Percentiles rank a stretch among this genome's conserved stretches.
Conservation (phyloP, 2,797 vertebrate species). For the Naso thynnoides region DNA sequence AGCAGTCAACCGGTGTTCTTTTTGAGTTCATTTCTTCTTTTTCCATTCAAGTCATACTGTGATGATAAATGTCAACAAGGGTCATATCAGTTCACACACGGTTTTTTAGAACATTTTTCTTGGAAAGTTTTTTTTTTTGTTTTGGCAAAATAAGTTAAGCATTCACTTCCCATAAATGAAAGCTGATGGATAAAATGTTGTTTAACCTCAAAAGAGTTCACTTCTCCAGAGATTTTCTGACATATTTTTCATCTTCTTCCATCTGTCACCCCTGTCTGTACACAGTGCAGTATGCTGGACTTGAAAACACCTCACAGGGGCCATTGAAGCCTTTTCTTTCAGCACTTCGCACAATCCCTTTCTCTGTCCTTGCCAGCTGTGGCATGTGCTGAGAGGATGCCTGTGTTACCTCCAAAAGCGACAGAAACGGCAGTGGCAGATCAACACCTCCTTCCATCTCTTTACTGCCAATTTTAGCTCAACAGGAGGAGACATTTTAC, state of each 20-base stretch:
- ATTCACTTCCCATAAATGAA: slow-evolving; percentile 22
- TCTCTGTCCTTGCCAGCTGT: slow-evolving; percentile 49
- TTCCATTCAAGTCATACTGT: slow-evolving; percentile 30
- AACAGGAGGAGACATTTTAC: slow-evolving; percentile 49
- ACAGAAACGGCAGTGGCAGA: slow-evolving; percentile 49
- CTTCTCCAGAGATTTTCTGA: slow-evolving; percentile 14
- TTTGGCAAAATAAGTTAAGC: slow-evolving; percentile 56
- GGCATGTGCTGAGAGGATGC: slow-evolving; percentile 41
- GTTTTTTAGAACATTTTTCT: slow-evolving; percentile 18
- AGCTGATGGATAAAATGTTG: slow-evolving; percentile 15
- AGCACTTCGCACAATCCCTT: slow-evolving; percentile 37
- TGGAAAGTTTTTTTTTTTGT: slow-evolving; percentile 15
- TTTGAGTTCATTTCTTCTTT: slow-evolving; percentile 27
- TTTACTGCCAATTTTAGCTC: slow-evolving; percentile 38
- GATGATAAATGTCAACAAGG: slow-evolving; percentile 13
- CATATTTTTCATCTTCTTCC: neutral
- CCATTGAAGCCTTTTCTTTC: slow-evolving; percentile 28
- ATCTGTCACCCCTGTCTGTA: slow-evolving; percentile 18
- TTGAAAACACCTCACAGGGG: slow-evolving; percentile 19
- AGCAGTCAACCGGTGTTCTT: slow-evolving; percentile 27
- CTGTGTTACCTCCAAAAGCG: slow-evolving; percentile 54
- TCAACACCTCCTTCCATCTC: slow-evolving; percentile 40
- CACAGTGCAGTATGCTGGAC: neutral
- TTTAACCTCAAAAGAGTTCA: slow-evolving; percentile 28
- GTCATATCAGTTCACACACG: slow-evolving; percentile 38